phyloP scores from a whole-genome alignment of 2,797 vertebrate species.

The Pipistrellus pygmaeus region DNA sequence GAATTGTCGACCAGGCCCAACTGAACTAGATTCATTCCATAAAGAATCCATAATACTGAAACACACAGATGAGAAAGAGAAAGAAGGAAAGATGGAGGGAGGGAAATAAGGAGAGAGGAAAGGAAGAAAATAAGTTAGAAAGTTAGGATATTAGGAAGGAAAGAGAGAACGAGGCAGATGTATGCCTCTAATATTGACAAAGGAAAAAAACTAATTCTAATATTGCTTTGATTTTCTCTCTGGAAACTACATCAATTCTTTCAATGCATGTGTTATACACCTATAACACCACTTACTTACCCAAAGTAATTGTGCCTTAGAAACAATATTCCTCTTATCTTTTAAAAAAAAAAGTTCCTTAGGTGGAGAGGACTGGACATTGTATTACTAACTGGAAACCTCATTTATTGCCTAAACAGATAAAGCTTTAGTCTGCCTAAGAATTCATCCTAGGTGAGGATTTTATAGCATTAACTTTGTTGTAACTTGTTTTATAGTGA shows the following conservation, averaged over 20 bases:
- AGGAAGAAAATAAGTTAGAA: too few species aligned
- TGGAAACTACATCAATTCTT: conserved; percentile 1
- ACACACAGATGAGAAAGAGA: not conserved
- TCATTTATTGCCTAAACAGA: conserved; percentile 33
- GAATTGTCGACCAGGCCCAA: not conserved
- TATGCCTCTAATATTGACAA: not conserved
- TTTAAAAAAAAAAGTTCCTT: conserved; percentile 34
- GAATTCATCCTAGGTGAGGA: conserved; percentile 11
- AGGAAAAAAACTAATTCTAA: not conserved
- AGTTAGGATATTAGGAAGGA: not conserved
- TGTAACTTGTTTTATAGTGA: conserved; percentile 46
- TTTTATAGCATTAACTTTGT: conserved; percentile 41
- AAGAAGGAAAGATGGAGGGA: rapidly evolving
- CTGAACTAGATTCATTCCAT: conserved; percentile 49
- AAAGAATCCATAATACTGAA: conserved; percentile 38
- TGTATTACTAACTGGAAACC: not conserved
- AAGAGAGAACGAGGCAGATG: not conserved
- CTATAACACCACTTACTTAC: not conserved
- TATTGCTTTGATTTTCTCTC: conserved; percentile 9
- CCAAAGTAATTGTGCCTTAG: not conserved
- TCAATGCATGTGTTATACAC: not conserved
- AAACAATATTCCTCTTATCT: conserved; percentile 6
- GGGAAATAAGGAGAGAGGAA: not conserved
- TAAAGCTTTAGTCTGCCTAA: not conserved
- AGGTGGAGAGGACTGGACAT: not conserved